Evolutionary conservation across 2,888 invertebrate genomes (phyloP).

Genomic region (Magallana nippona): DNA sequence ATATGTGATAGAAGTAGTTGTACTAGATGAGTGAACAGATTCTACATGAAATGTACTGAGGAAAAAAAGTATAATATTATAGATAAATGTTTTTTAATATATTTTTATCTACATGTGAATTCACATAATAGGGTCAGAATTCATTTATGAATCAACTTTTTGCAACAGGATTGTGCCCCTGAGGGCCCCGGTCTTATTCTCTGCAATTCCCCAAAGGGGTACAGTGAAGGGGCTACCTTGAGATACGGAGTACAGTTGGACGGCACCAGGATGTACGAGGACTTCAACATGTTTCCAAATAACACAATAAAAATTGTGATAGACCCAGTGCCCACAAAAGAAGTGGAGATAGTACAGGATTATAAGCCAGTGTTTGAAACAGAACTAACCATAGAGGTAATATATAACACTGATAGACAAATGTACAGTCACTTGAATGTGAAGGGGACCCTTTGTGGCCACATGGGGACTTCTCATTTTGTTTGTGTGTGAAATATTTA

Average conservation of each 20-base stretch:
- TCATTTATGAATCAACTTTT: not conserved
- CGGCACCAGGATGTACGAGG: constrained; percentile 38
- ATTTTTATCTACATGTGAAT: too few species aligned
- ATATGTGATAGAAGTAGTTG: too few species aligned
- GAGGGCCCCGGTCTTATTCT: not conserved
- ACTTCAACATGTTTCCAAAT: constrained; percentile 1
- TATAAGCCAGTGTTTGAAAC: constrained; percentile 21
- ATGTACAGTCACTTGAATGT: not conserved
- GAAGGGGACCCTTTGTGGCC: too few species aligned
- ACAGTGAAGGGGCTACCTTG: not conserved
- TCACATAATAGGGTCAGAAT: too few species aligned
- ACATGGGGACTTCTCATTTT: too few species aligned
- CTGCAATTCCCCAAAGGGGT: constrained; percentile 38
- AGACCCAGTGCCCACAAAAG: constrained; percentile 34
- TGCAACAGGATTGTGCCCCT: not conserved
- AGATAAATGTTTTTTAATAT: too few species aligned
- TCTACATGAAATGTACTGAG: too few species aligned
- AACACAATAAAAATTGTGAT: constrained; percentile 13
- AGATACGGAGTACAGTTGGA: constrained; percentile 46
- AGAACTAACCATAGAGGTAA: not conserved
- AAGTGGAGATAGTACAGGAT: not conserved
- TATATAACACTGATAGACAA: not conserved
- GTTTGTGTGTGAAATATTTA: too few species aligned
- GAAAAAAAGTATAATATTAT: too few species aligned
- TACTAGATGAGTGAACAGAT: too few species aligned